Percentiles rank a stretch among this genome's conserved stretches.
These are phyloP conservation scores for Caenorhabditis wallacei DNA, from an alignment of 2,888 invertebrate genomes.

Conservation along the genomic window DNA sequence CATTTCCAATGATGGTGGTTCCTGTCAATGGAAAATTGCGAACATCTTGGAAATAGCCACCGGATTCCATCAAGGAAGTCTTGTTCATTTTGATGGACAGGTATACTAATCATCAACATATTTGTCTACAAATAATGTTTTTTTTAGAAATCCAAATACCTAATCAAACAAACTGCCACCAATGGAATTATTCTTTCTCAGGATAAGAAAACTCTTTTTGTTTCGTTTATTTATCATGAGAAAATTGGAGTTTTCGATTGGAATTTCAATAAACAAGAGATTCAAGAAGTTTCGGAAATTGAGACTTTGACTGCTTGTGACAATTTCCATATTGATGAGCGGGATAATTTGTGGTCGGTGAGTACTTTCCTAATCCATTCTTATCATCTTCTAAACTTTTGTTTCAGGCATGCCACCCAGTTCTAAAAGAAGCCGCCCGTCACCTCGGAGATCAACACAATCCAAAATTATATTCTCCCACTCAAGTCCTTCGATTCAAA, in stretches of 20 bases:
- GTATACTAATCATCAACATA: neutral
- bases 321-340: conserved; percentile 67
- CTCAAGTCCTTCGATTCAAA: conserved; percentile 67
- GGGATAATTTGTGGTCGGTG: conserved; percentile 65
- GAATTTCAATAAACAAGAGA: conserved; percentile 17
- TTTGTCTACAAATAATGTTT: neutral
- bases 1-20: conserved; percentile 70
- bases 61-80: conserved; percentile 65
- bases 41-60: conserved; percentile 65
- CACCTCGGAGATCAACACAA: conserved; percentile 55
- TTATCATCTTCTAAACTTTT: neutral
- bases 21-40: conserved; percentile 37
- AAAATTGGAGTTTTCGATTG: conserved; percentile 62
- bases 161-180: conserved; percentile 48
- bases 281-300: conserved; percentile 41
- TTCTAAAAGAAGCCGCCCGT: conserved; percentile 47
- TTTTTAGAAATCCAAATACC: conserved; percentile 52
- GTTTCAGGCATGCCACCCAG: conserved; percentile 69
- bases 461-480: conserved; percentile 40
- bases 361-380: neutral
- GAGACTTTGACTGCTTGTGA: conserved; percentile 59
- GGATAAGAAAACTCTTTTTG: conserved; percentile 62
- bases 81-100: conserved; percentile 71
- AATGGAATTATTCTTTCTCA: conserved; percentile 73
- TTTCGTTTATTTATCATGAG: conserved; percentile 64